Evolutionary conservation across 2,888 invertebrate species (phyloP).

Genomic region (Tanytarsus gracilentus): DNA sequence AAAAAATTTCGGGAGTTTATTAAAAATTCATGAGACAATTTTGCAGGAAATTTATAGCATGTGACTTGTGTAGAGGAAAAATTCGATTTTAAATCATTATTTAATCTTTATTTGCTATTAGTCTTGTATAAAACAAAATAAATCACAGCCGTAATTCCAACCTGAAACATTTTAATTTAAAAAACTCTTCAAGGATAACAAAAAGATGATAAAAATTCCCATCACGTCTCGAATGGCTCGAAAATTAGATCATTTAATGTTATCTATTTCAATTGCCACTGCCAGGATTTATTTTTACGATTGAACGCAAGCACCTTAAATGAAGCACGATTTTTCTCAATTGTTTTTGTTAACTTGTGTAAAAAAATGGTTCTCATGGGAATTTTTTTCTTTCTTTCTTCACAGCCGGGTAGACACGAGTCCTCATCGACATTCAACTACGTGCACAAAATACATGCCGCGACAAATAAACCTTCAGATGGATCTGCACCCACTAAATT

Average conservation of each 20-base stretch:
- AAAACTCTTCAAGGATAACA: neutral
- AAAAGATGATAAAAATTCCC: neutral
- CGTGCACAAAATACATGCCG: constrained; percentile 14
- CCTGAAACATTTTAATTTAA: neutral
- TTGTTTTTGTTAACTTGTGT: constrained; percentile 24
- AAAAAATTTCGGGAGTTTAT: too few relatives aligned
- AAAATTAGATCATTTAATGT: constrained; percentile 20
- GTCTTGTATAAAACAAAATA: too few relatives aligned
- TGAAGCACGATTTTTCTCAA: constrained; percentile 19
- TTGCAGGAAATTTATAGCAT: too few relatives aligned
- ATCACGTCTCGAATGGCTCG: constrained; percentile 26
- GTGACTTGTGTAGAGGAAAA: too few relatives aligned
- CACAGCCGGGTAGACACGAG: neutral
- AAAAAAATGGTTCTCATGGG: constrained; percentile 17
- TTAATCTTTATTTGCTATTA: too few relatives aligned
- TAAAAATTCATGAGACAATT: too few relatives aligned
- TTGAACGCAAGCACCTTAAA: neutral
- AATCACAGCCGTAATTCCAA: too few relatives aligned
- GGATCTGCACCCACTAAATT: constrained; percentile 5
- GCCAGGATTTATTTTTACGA: neutral
- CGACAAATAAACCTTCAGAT: constrained; percentile 1
- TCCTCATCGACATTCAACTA: constrained; percentile 9
- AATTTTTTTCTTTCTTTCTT: constrained; percentile 5
- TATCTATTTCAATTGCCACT: constrained; percentile 16
- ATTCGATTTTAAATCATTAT: too few relatives aligned